Percentiles rank a stretch among this genome's conserved stretches.
Evolutionary conservation across 2,888 invertebrate genomes (phyloP).

Genomic region (Macrophya annulata): DNA sequence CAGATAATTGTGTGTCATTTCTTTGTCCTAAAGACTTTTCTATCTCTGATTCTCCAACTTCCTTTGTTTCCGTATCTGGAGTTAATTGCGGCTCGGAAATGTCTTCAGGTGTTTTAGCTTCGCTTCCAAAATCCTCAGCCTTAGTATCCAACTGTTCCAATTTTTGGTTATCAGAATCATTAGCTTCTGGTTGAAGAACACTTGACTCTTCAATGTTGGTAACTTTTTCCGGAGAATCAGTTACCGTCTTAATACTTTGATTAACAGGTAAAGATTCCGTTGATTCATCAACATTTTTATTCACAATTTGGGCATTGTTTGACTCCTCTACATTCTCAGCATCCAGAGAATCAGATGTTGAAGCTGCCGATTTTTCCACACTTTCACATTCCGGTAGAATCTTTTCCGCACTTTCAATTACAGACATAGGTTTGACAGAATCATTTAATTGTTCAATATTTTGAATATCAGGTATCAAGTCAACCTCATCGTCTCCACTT

Average conservation of each 20-base stretch:
- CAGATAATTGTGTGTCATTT: neutral
- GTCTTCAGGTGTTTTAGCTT: neutral
- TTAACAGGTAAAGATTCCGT: neutral
- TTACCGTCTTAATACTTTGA: constrained; percentile 9
- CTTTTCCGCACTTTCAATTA: neutral
- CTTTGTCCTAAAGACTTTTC: constrained; percentile 7
- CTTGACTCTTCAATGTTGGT: neutral
- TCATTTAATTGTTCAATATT: neutral
- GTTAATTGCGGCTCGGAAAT: neutral
- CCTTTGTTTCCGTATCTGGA: constrained; percentile 58
- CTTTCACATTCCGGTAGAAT: neutral
- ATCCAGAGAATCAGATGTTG: neutral
- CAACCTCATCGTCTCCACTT: constrained; percentile 4
- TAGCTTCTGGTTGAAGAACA: neutral
- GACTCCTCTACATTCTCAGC: neutral
- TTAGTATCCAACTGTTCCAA: constrained; percentile 6
- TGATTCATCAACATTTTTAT: neutral
- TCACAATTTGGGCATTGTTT: neutral
- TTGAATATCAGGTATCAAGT: neutral
- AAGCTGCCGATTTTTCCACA: neutral
- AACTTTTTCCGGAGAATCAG: constrained; percentile 14
- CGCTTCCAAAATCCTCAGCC: neutral
- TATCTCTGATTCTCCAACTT: constrained; percentile 58
- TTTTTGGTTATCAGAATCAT: neutral
- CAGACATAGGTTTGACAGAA: neutral